Conservation (phyloP, 92 coral and sea anemone species). For the Palythoa grandis region DNA sequence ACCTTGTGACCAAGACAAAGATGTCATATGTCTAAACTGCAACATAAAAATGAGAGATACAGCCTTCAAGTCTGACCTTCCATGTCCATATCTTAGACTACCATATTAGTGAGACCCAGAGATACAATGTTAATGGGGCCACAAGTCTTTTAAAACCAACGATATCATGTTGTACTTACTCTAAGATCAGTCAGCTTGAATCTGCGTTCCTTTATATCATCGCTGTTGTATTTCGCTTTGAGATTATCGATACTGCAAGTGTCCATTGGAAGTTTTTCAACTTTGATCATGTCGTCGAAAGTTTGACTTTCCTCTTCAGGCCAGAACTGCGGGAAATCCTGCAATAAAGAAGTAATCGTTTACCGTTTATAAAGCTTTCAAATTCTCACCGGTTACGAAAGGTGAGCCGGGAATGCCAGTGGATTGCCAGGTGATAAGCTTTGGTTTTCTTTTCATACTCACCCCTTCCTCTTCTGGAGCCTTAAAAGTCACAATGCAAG, state of each 20-base stretch:
- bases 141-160: not conserved
- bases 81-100: no score
- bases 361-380: not conserved
- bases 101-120: no score
- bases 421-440: not conserved
- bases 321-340: constrained; percentile 99
- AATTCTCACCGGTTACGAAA: not conserved
- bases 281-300: constrained; percentile 84
- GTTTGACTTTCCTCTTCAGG: constrained; percentile 81
- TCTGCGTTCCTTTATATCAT: constrained; percentile 72
- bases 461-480: constrained; percentile 89
- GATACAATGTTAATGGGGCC: no score
- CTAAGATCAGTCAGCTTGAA: constrained; percentile 82
- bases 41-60: not conserved
- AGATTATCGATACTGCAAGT: constrained; percentile 79
- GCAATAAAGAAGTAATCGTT: not conserved
- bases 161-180: constrained; percentile 55
- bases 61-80: no score
- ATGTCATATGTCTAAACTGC: no score
- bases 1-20: no score
- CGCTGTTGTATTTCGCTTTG: constrained; percentile 75
- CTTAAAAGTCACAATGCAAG: constrained; percentile 82
- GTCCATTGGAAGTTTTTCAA: constrained; percentile 70
- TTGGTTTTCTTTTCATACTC: not conserved
- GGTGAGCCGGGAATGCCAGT: not conserved